Percentiles rank a stretch among this genome's conserved stretches.
Conservation (phyloP, 2,797 vertebrate species). For the Cryptoprocta ferox region DNA sequence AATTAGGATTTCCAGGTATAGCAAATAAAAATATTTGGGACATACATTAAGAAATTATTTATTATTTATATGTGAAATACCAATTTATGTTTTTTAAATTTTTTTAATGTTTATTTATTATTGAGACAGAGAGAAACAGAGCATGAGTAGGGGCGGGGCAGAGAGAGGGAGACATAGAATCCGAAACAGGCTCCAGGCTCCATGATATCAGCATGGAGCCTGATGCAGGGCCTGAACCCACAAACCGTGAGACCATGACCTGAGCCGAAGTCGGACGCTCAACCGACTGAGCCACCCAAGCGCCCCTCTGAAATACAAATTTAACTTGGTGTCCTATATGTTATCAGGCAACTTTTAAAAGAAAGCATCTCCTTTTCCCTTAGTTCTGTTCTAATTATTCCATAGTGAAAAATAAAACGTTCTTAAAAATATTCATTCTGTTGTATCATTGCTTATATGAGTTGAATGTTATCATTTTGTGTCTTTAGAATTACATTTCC, state of each 20-base stretch:
- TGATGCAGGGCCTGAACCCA: too few relatives aligned
- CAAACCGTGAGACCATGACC: too few relatives aligned
- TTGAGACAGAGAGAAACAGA: too few relatives aligned
- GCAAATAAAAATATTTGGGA: constrained; percentile 45
- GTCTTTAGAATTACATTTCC: constrained; percentile 33
- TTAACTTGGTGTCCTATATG: neutral
- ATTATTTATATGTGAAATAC: constrained; percentile 25
- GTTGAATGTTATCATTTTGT: neutral
- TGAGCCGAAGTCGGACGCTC: too few relatives aligned
- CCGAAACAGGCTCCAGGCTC: too few relatives aligned
- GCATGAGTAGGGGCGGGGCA: too few relatives aligned
- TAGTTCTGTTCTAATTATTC: constrained; percentile 24
- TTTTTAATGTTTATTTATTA: too few relatives aligned
- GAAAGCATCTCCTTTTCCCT: neutral
- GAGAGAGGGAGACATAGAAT: too few relatives aligned
- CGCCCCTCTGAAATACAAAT: constrained; percentile 19
- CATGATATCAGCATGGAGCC: too few relatives aligned
- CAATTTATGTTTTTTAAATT: neutral
- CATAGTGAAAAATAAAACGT: neutral
- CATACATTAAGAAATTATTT: constrained; percentile 1
- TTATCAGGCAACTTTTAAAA: neutral
- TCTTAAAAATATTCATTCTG: neutral
- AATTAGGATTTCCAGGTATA: neutral
- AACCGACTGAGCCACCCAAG: too few relatives aligned
- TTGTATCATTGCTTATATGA: constrained; percentile 1